A percentile compares a stretch with the other conserved stretches of the same genome.
These are phyloP conservation scores for Procavia capensis DNA, from an alignment of 2,113 vertebrate genomes.

Conservation along the genomic window DNA sequence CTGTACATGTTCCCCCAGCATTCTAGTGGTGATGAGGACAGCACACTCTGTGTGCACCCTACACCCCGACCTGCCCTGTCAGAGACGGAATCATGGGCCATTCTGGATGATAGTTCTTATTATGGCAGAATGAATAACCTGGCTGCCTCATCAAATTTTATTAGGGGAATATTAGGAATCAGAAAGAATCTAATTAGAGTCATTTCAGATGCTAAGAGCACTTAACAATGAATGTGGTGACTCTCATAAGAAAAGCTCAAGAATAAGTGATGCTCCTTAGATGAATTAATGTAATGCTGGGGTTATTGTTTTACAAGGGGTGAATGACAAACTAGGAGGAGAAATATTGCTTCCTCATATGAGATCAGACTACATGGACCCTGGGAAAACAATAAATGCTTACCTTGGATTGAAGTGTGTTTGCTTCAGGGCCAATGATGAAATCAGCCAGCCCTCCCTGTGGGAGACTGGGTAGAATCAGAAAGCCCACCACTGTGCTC, in stretches of 20 bases:
- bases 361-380: background rate
- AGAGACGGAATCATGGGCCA: background rate
- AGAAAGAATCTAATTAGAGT: background rate
- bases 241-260: background rate
- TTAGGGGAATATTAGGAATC: background rate
- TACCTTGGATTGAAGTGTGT: background rate
- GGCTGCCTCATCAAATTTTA: background rate
- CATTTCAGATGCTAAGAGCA: background rate
- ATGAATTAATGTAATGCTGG: background rate
- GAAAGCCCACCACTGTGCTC: background rate
- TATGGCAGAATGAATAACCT: background rate
- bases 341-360: background rate
- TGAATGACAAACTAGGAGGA: conserved; percentile 8
- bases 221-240: background rate
- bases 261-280: background rate
- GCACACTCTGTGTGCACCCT: background rate
- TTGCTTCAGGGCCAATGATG: background rate
- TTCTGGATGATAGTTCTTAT: background rate
- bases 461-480: background rate
- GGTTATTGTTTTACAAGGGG: conserved; percentile 44
- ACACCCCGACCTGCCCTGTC: too few relatives aligned
- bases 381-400: background rate
- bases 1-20: background rate
- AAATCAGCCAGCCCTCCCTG: background rate
- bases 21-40: background rate